Percentiles rank a stretch among this genome's conserved stretches.
phyloP scores from a whole-genome alignment of 2,888 invertebrate genomes.

The Hemithea aestivaria region DNA sequence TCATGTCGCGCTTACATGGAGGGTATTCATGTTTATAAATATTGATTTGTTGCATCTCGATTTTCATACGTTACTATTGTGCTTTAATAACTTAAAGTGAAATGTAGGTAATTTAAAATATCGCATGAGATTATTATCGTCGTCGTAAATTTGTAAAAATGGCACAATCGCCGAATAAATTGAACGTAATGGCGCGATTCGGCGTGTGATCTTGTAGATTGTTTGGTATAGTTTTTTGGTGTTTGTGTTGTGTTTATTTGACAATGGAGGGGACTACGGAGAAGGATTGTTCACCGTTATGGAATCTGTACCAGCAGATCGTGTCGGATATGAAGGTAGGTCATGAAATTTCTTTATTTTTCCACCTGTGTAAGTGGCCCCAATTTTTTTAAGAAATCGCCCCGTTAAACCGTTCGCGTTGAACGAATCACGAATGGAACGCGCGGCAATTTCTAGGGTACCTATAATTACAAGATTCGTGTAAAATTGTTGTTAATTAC shows the following conservation, averaged over 20 bases:
- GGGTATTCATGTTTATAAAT: slow-evolving; percentile 75
- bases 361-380: slow-evolving; percentile 36
- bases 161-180: slow-evolving; percentile 59
- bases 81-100: slow-evolving; percentile 50
- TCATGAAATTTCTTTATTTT: slow-evolving; percentile 29
- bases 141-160: slow-evolving; percentile 42
- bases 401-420: slow-evolving; percentile 47
- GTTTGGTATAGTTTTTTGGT: slow-evolving; percentile 51
- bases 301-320: slow-evolving; percentile 96
- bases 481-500: too few relatives aligned
- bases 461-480: too few relatives aligned
- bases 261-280: slow-evolving; percentile 86
- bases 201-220: slow-evolving; percentile 45
- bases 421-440: slow-evolving; percentile 41
- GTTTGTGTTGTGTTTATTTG: slow-evolving; percentile 55
- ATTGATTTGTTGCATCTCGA: slow-evolving; percentile 69
- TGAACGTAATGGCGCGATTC: slow-evolving; percentile 43
- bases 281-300: slow-evolving; percentile 93
- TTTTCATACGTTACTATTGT: slow-evolving; percentile 36
- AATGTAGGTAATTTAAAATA: slow-evolving; percentile 60
- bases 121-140: slow-evolving; percentile 31
- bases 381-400: slow-evolving; percentile 46
- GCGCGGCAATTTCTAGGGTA: slow-evolving; percentile 23
- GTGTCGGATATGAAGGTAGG: slow-evolving; percentile 98
- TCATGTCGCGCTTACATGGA: slow-evolving; percentile 45